These are phyloP conservation scores for Anisognathus igniventris DNA, from an alignment of 2,797 vertebrate genomes.

Conservation along the genomic window DNA sequence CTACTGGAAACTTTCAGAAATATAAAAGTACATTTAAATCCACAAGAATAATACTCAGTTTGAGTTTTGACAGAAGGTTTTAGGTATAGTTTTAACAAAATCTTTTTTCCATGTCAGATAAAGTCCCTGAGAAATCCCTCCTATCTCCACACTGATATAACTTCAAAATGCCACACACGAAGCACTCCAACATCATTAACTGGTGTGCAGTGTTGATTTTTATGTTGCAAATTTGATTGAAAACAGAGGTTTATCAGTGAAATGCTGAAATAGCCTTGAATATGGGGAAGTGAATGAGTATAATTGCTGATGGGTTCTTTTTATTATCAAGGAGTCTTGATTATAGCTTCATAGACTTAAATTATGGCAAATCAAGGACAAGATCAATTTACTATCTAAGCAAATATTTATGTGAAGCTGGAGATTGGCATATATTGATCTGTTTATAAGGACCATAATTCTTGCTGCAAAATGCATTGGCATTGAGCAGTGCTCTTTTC, in stretches of 20 bases:
- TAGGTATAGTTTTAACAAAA: not conserved
- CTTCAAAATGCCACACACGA: conserved; percentile 8
- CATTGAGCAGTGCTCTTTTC: not conserved
- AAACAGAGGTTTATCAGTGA: conserved; percentile 48
- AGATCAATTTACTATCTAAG: conserved; percentile 62
- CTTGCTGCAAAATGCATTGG: not conserved
- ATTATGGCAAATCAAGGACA: conserved; percentile 46
- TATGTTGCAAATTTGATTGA: conserved; percentile 29
- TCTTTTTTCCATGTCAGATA: not conserved
- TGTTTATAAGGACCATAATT: conserved; percentile 38
- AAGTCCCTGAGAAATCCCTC: not conserved
- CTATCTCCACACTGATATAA: not conserved
- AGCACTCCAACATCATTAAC: conserved; percentile 23
- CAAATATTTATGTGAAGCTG: conserved; percentile 47
- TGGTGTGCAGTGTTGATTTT: conserved; percentile 38
- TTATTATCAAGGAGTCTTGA: conserved; percentile 61
- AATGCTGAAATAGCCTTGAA: conserved; percentile 45
- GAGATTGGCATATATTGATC: conserved; percentile 48
- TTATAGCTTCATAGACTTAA: conserved; percentile 54
- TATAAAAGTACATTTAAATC: not conserved
- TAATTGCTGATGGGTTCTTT: conserved; percentile 56
- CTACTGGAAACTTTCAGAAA: not conserved
- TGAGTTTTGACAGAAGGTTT: not conserved
- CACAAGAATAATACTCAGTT: not conserved
- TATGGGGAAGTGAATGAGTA: conserved; percentile 22